Evolutionary conservation across 2,797 vertebrate genomes (phyloP).

Genomic region (Macropus fuliginosus): DNA sequence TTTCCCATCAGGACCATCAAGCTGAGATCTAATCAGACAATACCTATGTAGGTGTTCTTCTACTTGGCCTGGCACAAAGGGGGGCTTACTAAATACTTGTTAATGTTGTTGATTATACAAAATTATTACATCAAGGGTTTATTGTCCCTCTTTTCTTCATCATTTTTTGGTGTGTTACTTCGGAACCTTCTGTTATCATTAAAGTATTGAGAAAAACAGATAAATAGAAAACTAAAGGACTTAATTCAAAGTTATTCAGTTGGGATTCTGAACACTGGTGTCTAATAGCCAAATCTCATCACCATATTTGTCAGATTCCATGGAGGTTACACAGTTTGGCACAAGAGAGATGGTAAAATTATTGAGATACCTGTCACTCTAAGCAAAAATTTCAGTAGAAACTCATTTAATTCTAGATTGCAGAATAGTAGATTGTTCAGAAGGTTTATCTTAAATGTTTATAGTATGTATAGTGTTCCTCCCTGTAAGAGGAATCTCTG

Average conservation of each 20-base stretch:
- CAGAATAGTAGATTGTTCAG: background rate
- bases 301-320: background rate
- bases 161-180: conserved; percentile 31
- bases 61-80: background rate
- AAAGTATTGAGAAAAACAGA: background rate
- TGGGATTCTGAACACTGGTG: background rate
- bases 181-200: background rate
- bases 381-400: conserved; percentile 13
- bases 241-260: background rate
- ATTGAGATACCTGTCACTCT: background rate
- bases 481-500: background rate
- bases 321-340: background rate
- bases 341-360: background rate
- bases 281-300: background rate
- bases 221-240: background rate
- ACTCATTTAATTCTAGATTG: background rate
- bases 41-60: background rate
- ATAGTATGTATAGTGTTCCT: background rate
- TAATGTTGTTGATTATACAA: background rate
- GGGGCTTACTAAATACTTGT: background rate
- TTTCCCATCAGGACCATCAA: conserved; percentile 1
- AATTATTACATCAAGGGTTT: conserved; percentile 30
- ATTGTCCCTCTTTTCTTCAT: conserved; percentile 30
- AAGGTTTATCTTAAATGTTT: background rate
- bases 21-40: background rate